Evolutionary conservation across 2,888 invertebrate species (phyloP).

Genomic region (Andricus quercusramuli): DNA sequence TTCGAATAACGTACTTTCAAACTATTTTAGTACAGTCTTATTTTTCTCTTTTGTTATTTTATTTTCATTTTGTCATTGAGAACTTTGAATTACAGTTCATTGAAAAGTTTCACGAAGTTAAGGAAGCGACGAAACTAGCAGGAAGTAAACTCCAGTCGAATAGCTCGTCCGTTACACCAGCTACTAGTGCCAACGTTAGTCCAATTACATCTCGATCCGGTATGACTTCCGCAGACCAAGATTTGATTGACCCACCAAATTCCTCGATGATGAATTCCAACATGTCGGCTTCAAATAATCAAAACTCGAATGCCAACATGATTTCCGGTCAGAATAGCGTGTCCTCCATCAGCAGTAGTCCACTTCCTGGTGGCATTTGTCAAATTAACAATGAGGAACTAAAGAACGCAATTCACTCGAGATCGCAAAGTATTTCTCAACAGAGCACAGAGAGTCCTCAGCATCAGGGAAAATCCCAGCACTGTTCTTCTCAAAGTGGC

Average conservation of each 20-base stretch:
- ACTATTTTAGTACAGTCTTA: neutral
- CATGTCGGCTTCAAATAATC: slow-evolving; percentile 75
- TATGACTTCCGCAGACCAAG: slow-evolving; percentile 78
- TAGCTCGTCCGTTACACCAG: slow-evolving; percentile 88
- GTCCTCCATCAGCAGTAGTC: slow-evolving; percentile 76
- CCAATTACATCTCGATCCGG: slow-evolving; percentile 87
- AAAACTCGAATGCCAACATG: slow-evolving; percentile 75
- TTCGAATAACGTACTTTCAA: slow-evolving; percentile 30
- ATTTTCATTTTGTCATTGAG: neutral
- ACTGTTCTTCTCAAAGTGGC: slow-evolving; percentile 68
- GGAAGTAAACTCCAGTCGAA: slow-evolving; percentile 82
- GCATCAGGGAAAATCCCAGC: slow-evolving; percentile 80
- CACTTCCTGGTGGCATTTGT: slow-evolving; percentile 71
- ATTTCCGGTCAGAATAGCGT: slow-evolving; percentile 76
- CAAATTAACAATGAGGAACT: slow-evolving; percentile 76
- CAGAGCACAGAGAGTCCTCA: slow-evolving; percentile 83
- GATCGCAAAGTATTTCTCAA: slow-evolving; percentile 75
- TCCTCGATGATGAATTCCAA: slow-evolving; percentile 79
- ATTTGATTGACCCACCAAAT: slow-evolving; percentile 80
- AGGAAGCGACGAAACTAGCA: slow-evolving; percentile 92
- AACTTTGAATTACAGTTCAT: slow-evolving; percentile 86
- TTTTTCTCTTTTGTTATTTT: slow-evolving; percentile 50
- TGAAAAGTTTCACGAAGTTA: slow-evolving; percentile 98
- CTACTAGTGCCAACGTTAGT: slow-evolving; percentile 93
- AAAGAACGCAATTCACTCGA: slow-evolving; percentile 75